Base-by-base conservation (phyloP, 1,140 invertebrate genomes). In the Drosophila athabasca region DNA sequence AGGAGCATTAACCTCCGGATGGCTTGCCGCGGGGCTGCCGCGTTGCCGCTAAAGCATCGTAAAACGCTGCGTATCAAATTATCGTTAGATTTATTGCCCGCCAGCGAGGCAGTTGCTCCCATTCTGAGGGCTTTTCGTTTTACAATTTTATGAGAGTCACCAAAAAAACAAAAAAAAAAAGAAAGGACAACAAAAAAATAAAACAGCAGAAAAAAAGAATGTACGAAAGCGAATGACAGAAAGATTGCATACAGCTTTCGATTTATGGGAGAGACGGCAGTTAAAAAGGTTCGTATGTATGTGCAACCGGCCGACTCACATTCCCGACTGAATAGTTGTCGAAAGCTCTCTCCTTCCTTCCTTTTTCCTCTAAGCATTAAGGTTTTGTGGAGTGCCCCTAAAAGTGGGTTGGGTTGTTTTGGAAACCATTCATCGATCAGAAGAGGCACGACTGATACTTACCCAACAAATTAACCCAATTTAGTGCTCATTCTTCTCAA, bases 1-100 rank as follows among this genome's bases (percentile, higher is more conserved):
- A 15, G 29, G 71, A 41, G 71, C 71, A 66, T 66, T 75, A 66
- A 74, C 71, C 71, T 48, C 17, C 11, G 6, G n/a, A 26, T 5
- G 41, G 35, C 22, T 49, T 2, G 13, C 13, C 15, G 39, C n/a
- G 60, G 39, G 11, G 22, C 51, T 29, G 19, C 44, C 59, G 44
- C 49, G n/a, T n/a, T n/a, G n/a, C n/a, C n/a, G n/a, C n/a, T 46
- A 22, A 57, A 55, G 58, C 69, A 35, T 76, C 72, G 71, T 76
- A 76, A 76, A 76, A 46, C 50, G 54, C 45, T 22, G 62, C 71
- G 72, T 48, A 75, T 75, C 72, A 76, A 76, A 76, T 76, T 75
- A 76, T 76, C 72, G 71, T 76, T 76, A 67, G 72, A 76, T 76
- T 76, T 75, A 67, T 76, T 67, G 71, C 50, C 70, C 51, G 35